phyloP scores from a whole-genome alignment of 2,797 vertebrate species.

The Falco novaeseelandiae region DNA sequence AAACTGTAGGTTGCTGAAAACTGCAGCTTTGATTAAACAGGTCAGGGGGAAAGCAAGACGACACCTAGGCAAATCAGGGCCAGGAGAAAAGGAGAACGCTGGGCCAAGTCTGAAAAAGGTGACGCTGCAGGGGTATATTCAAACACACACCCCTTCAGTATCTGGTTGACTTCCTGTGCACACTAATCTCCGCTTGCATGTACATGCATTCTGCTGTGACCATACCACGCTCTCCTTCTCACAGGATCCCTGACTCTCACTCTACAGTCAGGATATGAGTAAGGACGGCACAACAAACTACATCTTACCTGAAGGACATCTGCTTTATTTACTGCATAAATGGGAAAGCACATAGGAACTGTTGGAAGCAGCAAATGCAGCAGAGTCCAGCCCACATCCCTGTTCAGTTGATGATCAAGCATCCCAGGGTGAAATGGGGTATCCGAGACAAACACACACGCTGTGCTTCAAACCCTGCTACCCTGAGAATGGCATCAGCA shows the following conservation, averaged over 20 bases:
- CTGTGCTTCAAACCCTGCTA: neutral
- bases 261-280: neutral
- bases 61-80: neutral
- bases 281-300: neutral
- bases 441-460: neutral
- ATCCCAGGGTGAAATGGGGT: neutral
- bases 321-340: neutral
- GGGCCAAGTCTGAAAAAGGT: neutral
- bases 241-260: neutral
- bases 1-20: neutral
- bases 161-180: neutral
- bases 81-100: neutral
- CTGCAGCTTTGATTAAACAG: neutral
- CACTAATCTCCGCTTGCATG: neutral
- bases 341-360: neutral
- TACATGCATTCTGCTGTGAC: neutral
- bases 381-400: neutral
- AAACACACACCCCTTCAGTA: neutral
- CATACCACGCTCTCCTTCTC: neutral
- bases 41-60: neutral
- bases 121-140: neutral
- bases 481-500: neutral
- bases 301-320: neutral
- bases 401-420: neutral
- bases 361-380: neutral